Evolutionary conservation across 1,140 invertebrate species (phyloP).

Genomic region (Hypothenemus hampei): DNA sequence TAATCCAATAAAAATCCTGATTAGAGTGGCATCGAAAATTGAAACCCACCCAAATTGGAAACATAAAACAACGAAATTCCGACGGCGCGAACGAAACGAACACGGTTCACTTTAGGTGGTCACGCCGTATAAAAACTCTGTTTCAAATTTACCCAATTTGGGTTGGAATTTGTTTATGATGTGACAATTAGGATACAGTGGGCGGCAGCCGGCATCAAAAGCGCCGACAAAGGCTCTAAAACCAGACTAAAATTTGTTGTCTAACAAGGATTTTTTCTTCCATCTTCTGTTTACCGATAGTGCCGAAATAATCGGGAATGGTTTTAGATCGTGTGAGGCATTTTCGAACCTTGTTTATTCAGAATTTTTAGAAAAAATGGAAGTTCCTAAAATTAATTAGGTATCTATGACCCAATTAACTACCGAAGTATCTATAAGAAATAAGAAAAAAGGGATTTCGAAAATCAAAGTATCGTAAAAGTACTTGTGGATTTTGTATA

Average conservation of each 20-base stretch:
- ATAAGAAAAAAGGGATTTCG: not conserved
- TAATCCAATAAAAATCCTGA: constrained; percentile 13
- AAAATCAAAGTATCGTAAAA: not conserved
- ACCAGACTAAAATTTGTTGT: constrained; percentile 23
- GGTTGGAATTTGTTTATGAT: constrained; percentile 39
- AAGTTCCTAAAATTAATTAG: not conserved
- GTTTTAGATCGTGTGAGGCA: no score
- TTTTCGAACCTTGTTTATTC: no score
- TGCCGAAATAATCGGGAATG: constrained; percentile 7
- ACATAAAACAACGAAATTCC: constrained; percentile 18
- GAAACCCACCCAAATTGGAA: constrained; percentile 14
- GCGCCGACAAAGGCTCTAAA: constrained; percentile 33
- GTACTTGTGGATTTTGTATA: not conserved
- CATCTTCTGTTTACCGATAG: constrained; percentile 23
- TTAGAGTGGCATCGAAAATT: constrained; percentile 13
- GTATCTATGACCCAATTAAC: not conserved
- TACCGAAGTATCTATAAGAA: not conserved
- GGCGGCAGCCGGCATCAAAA: constrained; percentile 29
- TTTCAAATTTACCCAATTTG: constrained; percentile 35
- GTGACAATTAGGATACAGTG: constrained; percentile 39
- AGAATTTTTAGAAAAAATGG: no score
- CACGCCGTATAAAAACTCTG: constrained; percentile 25
- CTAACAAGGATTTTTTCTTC: constrained; percentile 34
- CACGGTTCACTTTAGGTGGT: constrained; percentile 22
- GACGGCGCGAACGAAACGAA: no score